Evolutionary conservation across 2,113 vertebrate species (phyloP).

Genomic region (Halichoeres trimaculatus): DNA sequence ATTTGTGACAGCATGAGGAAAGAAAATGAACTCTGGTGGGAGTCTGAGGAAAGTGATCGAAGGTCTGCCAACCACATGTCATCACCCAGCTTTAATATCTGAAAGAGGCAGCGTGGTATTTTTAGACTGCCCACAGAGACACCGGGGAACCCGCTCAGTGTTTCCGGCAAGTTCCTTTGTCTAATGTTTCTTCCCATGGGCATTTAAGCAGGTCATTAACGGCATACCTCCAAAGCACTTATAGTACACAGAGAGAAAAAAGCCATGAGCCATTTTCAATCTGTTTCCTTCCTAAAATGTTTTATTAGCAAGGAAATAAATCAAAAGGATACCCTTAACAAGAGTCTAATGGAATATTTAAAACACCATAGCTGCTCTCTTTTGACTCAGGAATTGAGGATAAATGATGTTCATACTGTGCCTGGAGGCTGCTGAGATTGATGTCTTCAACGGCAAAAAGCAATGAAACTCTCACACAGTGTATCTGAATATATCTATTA

Average conservation of each 20-base stretch:
- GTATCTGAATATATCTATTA: conserved; percentile 65
- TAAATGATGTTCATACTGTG: conserved; percentile 4
- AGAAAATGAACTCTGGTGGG: conserved; percentile 39
- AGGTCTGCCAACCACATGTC: conserved; percentile 77
- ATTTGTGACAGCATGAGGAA: conserved; percentile 55
- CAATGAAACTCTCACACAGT: conserved; percentile 33
- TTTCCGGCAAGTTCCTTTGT: conserved; percentile 69
- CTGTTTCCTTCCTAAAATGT: background rate
- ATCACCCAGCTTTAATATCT: conserved; percentile 73
- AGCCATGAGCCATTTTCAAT: background rate
- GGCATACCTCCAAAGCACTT: conserved; percentile 40
- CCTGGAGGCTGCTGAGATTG: conserved; percentile 10
- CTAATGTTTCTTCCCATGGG: conserved; percentile 75
- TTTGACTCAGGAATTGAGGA: background rate
- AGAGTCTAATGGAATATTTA: conserved; percentile 3
- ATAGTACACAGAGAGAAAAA: conserved; percentile 17
- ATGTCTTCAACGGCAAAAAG: conserved; percentile 34
- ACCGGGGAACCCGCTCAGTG: conserved; percentile 50
- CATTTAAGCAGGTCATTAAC: conserved; percentile 62
- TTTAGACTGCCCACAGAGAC: conserved; percentile 68
- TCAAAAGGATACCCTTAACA: background rate
- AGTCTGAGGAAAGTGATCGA: conserved; percentile 43
- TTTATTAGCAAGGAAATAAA: background rate
- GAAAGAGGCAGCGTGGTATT: conserved; percentile 74
- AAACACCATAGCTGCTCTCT: background rate